These are phyloP conservation scores for Remorina albescens DNA, from an alignment of 2,797 vertebrate species.

Conservation along the genomic window DNA sequence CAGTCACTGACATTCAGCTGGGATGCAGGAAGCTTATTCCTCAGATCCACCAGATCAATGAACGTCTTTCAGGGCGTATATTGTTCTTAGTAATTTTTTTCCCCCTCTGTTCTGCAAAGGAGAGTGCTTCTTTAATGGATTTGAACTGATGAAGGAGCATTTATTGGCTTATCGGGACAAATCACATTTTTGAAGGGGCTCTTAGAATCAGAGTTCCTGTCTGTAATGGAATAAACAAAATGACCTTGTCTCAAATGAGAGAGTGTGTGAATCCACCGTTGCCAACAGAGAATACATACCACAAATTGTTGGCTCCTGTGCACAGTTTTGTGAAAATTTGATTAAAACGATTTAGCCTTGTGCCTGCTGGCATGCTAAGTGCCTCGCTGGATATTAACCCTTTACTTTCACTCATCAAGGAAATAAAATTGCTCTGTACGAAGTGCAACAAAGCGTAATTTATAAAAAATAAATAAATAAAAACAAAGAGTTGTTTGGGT, in stretches of 20 bases:
- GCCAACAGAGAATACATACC: constrained; percentile 48
- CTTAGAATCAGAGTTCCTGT: constrained; percentile 58
- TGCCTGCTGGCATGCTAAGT: constrained; percentile 43
- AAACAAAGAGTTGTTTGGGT: background rate
- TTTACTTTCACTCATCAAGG: constrained; percentile 24
- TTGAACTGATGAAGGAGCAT: constrained; percentile 74
- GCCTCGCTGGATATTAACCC: constrained; percentile 44
- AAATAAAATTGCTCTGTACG: constrained; percentile 11
- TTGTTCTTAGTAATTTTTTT: constrained; percentile 49
- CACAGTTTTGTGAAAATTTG: constrained; percentile 53
- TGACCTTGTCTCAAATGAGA: constrained; percentile 32
- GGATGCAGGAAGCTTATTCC: constrained; percentile 50
- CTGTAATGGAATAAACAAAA: constrained; percentile 73
- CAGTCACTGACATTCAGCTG: constrained; percentile 39
- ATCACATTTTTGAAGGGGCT: constrained; percentile 68
- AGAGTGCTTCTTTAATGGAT: constrained; percentile 74
- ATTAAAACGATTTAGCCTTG: constrained; percentile 55
- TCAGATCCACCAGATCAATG: constrained; percentile 57
- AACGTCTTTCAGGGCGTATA: constrained; percentile 26
- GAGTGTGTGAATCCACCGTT: constrained; percentile 45
- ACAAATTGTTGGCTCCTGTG: constrained; percentile 17
- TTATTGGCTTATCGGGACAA: constrained; percentile 77
- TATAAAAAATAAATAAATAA: constrained; percentile 15
- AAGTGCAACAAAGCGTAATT: constrained; percentile 21
- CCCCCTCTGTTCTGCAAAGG: constrained; percentile 47